Conservation (phyloP, 2,113 vertebrate genomes). For the Chamaetylas fuelleborni region DNA sequence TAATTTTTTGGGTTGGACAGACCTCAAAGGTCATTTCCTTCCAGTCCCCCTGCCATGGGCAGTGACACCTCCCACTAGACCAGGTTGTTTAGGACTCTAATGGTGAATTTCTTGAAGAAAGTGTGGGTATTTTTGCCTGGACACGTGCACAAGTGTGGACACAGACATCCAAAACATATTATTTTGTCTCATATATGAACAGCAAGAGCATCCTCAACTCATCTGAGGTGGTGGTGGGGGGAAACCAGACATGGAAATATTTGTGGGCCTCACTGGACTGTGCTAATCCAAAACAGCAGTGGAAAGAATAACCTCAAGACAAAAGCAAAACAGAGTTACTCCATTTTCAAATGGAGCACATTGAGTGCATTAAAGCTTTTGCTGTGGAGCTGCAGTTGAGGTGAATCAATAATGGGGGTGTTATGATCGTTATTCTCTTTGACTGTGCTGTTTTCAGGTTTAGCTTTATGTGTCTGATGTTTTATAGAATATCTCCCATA, state of each 20-base stretch:
- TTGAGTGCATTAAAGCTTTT: not conserved
- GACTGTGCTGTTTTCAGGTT: not conserved
- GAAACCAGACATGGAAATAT: not conserved
- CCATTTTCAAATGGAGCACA: not conserved
- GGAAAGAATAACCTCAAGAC: not conserved
- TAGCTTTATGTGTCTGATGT: not conserved
- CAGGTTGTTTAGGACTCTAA: not conserved
- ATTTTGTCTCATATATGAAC: not conserved
- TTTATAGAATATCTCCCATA: not conserved
- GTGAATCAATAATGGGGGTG: not conserved
- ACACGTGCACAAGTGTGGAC: rapidly evolving
- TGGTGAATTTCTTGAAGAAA: not conserved
- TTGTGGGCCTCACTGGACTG: not conserved
- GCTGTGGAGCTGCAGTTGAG: not conserved
- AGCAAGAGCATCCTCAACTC: not conserved
- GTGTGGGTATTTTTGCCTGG: not conserved
- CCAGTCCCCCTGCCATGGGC: too few species aligned
- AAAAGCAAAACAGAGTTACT: not conserved
- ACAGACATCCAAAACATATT: not conserved
- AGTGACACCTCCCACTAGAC: rapidly evolving
- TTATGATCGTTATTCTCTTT: not conserved
- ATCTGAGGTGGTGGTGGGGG: not conserved
- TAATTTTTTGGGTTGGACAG: not conserved
- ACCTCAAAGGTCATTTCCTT: not conserved
- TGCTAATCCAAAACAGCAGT: not conserved